Percentiles rank a stretch among this genome's conserved stretches.
phyloP scores from a whole-genome alignment of 2,888 invertebrate species.

The Dasypolia templi region DNA sequence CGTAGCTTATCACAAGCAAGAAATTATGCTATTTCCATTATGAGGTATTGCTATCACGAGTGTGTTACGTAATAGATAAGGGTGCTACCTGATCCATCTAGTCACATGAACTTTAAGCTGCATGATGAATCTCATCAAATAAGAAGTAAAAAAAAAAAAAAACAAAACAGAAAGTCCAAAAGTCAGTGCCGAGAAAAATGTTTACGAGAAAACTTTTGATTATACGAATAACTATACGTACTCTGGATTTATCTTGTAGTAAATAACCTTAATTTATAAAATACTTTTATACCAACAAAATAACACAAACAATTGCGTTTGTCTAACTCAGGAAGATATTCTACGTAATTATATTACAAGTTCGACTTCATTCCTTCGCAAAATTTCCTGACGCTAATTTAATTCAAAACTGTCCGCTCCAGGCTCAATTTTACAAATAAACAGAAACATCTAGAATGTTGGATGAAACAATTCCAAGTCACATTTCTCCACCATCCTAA shows the following conservation, averaged over 20 bases:
- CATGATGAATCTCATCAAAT: neutral
- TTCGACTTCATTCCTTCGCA: constrained; percentile 47
- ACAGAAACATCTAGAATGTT: constrained; percentile 62
- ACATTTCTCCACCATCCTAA: constrained; percentile 60
- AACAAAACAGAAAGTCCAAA: neutral
- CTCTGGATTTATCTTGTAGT: neutral
- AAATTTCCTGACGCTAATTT: constrained; percentile 63
- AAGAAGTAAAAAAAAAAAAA: neutral
- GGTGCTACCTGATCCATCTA: neutral
- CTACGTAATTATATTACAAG: constrained; percentile 63
- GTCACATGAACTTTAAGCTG: too few species aligned
- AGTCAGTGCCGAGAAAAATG: neutral
- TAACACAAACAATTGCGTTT: constrained; percentile 48
- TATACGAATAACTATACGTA: neutral
- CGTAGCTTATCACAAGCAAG: too few species aligned
- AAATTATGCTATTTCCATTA: too few species aligned
- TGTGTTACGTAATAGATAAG: neutral
- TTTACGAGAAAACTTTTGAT: constrained; percentile 4
- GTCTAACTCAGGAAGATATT: constrained; percentile 47
- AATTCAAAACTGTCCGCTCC: constrained; percentile 48
- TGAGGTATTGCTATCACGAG: too few species aligned
- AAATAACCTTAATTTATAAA: constrained; percentile 11
- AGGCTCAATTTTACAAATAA: constrained; percentile 61
- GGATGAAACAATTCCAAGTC: constrained; percentile 61
- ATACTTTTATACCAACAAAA: constrained; percentile 38